These are phyloP conservation scores for Maconellicoccus hirsutus DNA, from an alignment of 1,140 invertebrate genomes.

Conservation along the genomic window DNA sequence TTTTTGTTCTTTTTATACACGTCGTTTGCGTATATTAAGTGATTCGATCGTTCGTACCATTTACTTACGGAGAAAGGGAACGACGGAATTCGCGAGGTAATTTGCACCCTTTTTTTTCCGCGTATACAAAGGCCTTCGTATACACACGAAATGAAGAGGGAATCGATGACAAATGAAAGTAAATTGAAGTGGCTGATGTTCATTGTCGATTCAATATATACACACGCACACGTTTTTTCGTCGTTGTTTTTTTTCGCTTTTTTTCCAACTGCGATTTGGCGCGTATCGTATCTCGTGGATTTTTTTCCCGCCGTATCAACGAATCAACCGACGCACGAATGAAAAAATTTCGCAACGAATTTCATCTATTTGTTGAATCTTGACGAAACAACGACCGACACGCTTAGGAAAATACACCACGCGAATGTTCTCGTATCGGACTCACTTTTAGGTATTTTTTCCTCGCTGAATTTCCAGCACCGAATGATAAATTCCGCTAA, in stretches of 20 bases:
- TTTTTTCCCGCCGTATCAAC: no score
- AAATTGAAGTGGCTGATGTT: not conserved
- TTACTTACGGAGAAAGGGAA: not conserved
- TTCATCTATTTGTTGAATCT: not conserved
- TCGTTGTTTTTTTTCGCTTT: no score
- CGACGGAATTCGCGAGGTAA: not conserved
- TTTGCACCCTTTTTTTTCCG: not conserved
- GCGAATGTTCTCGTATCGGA: no score
- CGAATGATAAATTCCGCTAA: not conserved
- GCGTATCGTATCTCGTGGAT: no score
- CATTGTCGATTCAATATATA: not conserved
- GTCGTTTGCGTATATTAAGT: not conserved
- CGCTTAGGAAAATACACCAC: no score
- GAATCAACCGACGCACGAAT: no score
- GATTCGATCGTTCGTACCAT: not conserved
- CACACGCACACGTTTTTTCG: no score
- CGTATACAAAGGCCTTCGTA: not conserved
- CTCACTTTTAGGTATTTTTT: no score
- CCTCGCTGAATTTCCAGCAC: no score
- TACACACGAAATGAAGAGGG: not conserved
- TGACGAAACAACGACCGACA: no score
- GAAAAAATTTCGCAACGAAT: not conserved
- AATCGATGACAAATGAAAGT: conserved; percentile 1
- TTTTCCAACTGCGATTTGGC: no score
- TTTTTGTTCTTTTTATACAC: no score